These are phyloP conservation scores for Piscicola geometra DNA, from an alignment of 2,888 invertebrate species.

Conservation along the genomic window DNA sequence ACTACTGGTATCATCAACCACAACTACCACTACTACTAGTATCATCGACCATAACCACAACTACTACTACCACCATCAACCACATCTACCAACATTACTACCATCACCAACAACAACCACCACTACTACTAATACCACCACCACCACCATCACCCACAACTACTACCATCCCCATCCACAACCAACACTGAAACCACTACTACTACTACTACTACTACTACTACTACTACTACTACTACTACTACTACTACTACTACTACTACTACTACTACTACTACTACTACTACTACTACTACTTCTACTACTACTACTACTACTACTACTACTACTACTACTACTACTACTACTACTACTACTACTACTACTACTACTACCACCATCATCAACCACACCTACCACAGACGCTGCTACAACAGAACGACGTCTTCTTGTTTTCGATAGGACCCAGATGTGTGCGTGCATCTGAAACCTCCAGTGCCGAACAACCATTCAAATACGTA, in stretches of 20 bases:
- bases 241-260: conserved; percentile 34
- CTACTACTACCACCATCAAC: conserved; percentile 17
- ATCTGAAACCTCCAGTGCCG: not conserved
- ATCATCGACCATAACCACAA: not conserved
- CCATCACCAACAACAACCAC: not conserved
- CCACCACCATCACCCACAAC: conserved; percentile 1
- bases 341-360: conserved; percentile 26
- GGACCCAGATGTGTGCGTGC: not conserved
- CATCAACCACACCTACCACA: not conserved
- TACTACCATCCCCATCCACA: not conserved
- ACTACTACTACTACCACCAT: conserved; percentile 17
- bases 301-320: conserved; percentile 26
- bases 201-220: conserved; percentile 34
- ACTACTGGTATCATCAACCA: not conserved
- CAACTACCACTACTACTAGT: conserved; percentile 3
- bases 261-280: conserved; percentile 33
- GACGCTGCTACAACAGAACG: not conserved
- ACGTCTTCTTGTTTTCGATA: not conserved
- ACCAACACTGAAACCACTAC: not conserved
- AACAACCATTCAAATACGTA: not conserved
- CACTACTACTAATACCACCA: conserved; percentile 7
- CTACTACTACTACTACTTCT: conserved; percentile 32
- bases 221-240: conserved; percentile 34
- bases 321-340: conserved; percentile 26
- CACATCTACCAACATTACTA: conserved; percentile 1